phyloP scores from a whole-genome alignment of 2,797 vertebrate genomes.

The Cirrhinus mrigala region DNA sequence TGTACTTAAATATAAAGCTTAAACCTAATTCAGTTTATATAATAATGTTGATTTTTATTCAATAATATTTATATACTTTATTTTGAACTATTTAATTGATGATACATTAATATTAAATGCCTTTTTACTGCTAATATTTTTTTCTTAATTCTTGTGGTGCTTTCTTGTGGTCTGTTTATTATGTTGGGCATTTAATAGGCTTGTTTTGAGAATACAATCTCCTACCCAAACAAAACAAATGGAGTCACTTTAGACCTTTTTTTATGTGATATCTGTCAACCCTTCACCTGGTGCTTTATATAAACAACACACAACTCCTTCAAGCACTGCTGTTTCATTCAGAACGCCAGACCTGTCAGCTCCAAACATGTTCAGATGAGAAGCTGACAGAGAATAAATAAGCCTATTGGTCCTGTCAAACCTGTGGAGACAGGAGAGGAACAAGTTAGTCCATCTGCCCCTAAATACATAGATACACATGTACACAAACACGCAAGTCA shows the following conservation, averaged over 20 bases:
- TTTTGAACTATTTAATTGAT: not conserved
- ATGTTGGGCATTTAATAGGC: not conserved
- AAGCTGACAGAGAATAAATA: not conserved
- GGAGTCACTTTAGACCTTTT: not conserved
- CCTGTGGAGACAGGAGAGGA: not conserved
- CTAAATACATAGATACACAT: not conserved
- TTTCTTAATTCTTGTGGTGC: not conserved
- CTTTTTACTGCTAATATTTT: not conserved
- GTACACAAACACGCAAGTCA: not conserved
- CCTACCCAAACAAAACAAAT: not conserved
- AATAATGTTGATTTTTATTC: not conserved
- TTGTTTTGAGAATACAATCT: not conserved
- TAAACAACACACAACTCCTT: not conserved
- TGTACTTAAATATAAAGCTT: not conserved
- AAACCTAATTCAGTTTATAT: too few species aligned
- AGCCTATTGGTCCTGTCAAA: constrained; percentile 12
- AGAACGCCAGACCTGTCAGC: not conserved
- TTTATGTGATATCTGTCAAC: not conserved
- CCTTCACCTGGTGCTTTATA: not conserved
- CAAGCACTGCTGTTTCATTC: not conserved
- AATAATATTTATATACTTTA: not conserved
- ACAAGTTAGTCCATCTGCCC: not conserved
- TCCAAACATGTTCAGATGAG: not conserved
- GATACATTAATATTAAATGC: not conserved
- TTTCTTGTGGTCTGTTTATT: not conserved